Percentiles rank a stretch among this genome's conserved stretches.
Conservation (phyloP, 2,888 invertebrate species). For the Pollenia labialis region DNA sequence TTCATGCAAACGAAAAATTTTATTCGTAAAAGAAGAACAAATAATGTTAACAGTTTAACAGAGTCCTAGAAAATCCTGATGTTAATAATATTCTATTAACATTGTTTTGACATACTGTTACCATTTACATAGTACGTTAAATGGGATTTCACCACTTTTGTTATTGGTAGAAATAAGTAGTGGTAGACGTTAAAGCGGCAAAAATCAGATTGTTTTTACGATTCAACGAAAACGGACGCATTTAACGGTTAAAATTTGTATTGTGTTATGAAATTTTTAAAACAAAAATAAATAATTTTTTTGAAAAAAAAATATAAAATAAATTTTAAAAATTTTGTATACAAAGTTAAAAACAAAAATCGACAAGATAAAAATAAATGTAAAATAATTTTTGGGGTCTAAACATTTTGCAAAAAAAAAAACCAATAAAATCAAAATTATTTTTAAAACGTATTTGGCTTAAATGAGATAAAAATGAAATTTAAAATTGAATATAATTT, state of each 20-base stretch:
- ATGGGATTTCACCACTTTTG: slow-evolving; percentile 54
- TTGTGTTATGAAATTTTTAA: neutral
- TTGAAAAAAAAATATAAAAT: neutral
- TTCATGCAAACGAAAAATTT: neutral
- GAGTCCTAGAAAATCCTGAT: neutral
- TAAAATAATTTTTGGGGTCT: no score
- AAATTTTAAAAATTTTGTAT: neutral
- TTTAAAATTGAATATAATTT: no score
- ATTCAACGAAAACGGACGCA: slow-evolving; percentile 60
- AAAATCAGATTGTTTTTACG: slow-evolving; percentile 64
- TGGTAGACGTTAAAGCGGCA: slow-evolving; percentile 49
- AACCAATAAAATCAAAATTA: no score
- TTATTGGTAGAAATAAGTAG: slow-evolving; percentile 54
- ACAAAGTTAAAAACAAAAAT: no score
- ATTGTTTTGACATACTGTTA: neutral
- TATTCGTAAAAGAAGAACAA: neutral
- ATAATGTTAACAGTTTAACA: neutral
- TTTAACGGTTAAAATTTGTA: slow-evolving; percentile 41
- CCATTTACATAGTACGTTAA: slow-evolving; percentile 17
- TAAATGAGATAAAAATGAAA: no score
- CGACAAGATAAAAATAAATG: no score
- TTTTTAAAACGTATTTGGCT: no score
- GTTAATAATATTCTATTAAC: slow-evolving; percentile 13
- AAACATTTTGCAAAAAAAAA: no score
- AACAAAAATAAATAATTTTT: neutral